Base-by-base conservation (phyloP, 2,797 vertebrate species). In the Luscinia megarhynchos region DNA sequence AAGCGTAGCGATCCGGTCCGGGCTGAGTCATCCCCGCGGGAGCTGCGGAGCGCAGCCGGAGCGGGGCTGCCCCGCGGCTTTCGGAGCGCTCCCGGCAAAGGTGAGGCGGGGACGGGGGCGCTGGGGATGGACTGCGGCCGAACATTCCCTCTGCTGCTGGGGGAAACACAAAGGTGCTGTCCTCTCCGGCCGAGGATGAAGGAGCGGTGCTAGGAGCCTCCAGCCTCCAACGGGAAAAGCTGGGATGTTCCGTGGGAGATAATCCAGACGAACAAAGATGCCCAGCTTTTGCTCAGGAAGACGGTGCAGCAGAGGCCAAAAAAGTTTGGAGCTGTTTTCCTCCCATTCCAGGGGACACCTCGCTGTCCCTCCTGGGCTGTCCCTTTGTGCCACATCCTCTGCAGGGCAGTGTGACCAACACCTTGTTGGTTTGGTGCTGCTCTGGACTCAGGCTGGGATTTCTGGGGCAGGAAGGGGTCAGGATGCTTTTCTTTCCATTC, bases 101-200 rank as follows among this genome's bases (percentile, higher is more conserved):
- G 58, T 3, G 32, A 63, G 66, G 5, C 41, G 17, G 78, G 76
- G n/a, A 51, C 16, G 0, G 64, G 12, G 30, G 55, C 66, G 55
- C 19, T 8, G 4, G 0, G 45, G 7, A 4, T 30, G 64, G 51
- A 6, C 41, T 79, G 21, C 48, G 20, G 40, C 32, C 17, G 1
- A 20, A 5, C 1, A 0, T 15, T 53, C 7, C 4, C 26, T 1
- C 2, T 0, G 3, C 18, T 20, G 20, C 0, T 0, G 0, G 26
- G 36, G 80, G 4, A 62, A 70, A 67, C 0, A 38, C 32, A 30
- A 32, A 50, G 26, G 4, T 3, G 7, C 9, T 58, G 48, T 29
- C 43, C 27, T 22, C 2, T 1, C 3, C 3, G 29, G 70, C n/a
- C 20, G 1, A 13, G 30, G 34, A 3, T 21, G 69, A 32, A 43